Percentiles rank a stretch among this genome's conserved stretches.
Evolutionary conservation across 2,797 vertebrate genomes (phyloP).

Genomic region (Rhinogobio ventralis): DNA sequence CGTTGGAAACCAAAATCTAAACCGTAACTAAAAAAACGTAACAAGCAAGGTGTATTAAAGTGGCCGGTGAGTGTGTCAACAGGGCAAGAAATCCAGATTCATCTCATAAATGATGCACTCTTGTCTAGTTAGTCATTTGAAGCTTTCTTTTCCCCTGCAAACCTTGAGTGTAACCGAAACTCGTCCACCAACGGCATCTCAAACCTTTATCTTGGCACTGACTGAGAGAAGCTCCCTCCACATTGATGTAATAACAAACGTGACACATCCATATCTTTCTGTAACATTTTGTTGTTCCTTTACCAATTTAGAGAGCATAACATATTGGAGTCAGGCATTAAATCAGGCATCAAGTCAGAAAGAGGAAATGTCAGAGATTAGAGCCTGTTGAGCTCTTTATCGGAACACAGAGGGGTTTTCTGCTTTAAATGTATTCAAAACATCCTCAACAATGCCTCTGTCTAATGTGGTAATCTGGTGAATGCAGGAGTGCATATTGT

Average conservation of each 20-base stretch:
- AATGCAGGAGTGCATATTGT: conserved; percentile 44
- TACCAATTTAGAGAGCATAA: conserved; percentile 3
- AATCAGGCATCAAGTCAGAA: conserved; percentile 6
- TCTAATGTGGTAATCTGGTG: conserved; percentile 46
- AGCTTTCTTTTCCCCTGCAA: neutral
- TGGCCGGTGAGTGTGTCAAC: neutral
- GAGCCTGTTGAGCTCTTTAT: conserved; percentile 15
- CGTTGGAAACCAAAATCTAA: no score
- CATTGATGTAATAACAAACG: neutral
- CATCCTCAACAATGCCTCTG: conserved; percentile 28
- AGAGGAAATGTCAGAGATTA: conserved; percentile 18
- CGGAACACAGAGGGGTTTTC: conserved; percentile 4
- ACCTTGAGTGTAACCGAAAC: neutral
- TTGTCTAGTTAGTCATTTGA: neutral
- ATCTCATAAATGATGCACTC: conserved; percentile 7
- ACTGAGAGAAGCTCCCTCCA: neutral
- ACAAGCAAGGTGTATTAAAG: neutral
- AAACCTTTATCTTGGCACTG: neutral
- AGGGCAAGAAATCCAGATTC: neutral
- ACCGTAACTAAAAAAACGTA: no score
- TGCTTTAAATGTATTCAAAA: conserved; percentile 47
- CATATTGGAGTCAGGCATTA: neutral
- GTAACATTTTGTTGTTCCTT: conserved; percentile 34
- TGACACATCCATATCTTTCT: neutral
- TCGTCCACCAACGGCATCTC: neutral